phyloP scores from a whole-genome alignment of 2,113 vertebrate genomes.

The Pantherophis guttatus region DNA sequence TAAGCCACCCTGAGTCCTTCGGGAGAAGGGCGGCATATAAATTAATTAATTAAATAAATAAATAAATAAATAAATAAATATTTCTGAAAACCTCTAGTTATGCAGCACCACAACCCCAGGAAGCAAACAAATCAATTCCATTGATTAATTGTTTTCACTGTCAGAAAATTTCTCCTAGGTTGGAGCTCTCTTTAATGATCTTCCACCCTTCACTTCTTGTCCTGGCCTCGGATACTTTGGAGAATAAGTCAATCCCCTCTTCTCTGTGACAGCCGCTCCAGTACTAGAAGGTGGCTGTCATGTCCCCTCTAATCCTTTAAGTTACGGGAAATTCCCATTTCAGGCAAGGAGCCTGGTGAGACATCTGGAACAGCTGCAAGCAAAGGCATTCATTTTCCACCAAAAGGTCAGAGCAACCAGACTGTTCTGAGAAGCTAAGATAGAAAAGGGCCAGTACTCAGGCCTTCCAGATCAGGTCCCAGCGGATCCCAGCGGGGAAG shows the following conservation, averaged over 20 bases:
- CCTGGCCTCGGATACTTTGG: too few relatives aligned
- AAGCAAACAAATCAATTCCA: not conserved
- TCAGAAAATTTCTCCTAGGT: not conserved
- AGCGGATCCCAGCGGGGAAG: not conserved
- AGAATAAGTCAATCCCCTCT: too few relatives aligned
- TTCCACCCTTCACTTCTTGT: too few relatives aligned
- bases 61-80: too few relatives aligned
- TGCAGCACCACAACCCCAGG: not conserved
- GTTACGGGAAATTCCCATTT: not conserved
- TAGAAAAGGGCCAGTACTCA: too few relatives aligned
- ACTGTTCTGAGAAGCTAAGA: not conserved
- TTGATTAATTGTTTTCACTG: not conserved
- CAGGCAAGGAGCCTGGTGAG: not conserved
- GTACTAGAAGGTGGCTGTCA: too few relatives aligned
- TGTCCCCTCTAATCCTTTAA: too few relatives aligned
- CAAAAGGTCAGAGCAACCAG: not conserved
- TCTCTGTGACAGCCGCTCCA: too few relatives aligned
- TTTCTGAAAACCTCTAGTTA: not conserved
- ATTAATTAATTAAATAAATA: too few relatives aligned
- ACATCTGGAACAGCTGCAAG: not conserved
- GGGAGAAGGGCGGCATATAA: too few relatives aligned
- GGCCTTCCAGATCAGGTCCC: not conserved
- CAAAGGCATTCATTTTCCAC: not conserved
- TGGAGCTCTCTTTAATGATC: too few relatives aligned
- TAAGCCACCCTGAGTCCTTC: too few relatives aligned